These are phyloP conservation scores for Labrus mixtus DNA, from an alignment of 2,113 vertebrate species.

Conservation along the genomic window DNA sequence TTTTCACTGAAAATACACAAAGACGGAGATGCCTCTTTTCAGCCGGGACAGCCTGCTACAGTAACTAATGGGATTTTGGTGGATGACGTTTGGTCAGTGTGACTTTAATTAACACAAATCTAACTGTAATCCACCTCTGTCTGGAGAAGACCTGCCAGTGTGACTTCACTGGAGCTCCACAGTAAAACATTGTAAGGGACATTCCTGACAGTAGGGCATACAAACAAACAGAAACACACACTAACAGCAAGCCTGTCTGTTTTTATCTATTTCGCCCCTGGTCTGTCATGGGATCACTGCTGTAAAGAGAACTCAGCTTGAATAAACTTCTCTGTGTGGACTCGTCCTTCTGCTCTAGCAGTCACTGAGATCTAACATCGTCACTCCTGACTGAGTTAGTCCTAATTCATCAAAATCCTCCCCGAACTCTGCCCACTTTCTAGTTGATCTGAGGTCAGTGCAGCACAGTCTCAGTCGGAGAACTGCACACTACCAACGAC, in stretches of 20 bases:
- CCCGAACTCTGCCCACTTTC: not conserved
- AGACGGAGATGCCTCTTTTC: not conserved
- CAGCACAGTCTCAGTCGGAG: not conserved
- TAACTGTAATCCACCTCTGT: not conserved
- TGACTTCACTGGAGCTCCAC: not conserved
- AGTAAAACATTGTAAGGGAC: not conserved
- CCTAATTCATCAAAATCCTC: constrained; percentile 7
- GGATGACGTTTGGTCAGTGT: not conserved
- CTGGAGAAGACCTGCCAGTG: not conserved
- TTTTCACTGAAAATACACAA: not conserved
- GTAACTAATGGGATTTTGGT: not conserved
- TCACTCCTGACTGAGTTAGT: constrained; percentile 9
- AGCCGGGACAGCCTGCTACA: not conserved
- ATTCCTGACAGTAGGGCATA: not conserved
- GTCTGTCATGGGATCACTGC: constrained; percentile 13
- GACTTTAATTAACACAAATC: not conserved
- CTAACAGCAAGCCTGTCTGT: not conserved
- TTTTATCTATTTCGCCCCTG: not conserved
- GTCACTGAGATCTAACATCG: not conserved
- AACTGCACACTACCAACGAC: not conserved
- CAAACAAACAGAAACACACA: not conserved
- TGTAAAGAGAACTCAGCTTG: not conserved
- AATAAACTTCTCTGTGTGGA: not conserved
- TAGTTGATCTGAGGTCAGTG: not conserved
- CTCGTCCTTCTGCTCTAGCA: not conserved